Percentiles rank a stretch among this genome's conserved stretches.
These are phyloP conservation scores for Patella vulgata DNA, from an alignment of 1,140 invertebrate genomes.

Conservation along the genomic window DNA sequence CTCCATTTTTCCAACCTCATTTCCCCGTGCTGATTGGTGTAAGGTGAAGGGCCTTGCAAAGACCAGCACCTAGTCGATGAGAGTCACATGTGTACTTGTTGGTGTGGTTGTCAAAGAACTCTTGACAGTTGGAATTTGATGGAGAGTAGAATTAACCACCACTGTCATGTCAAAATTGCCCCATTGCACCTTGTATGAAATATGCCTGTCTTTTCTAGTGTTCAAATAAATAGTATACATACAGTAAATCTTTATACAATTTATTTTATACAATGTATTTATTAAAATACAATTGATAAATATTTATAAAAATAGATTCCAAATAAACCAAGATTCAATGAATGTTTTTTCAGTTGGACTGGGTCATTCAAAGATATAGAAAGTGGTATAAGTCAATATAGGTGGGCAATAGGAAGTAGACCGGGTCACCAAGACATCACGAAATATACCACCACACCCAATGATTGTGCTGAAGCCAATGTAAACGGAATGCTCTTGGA, in stretches of 20 bases:
- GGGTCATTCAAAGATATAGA: slow-evolving; percentile 39
- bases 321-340: background rate
- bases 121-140: no score
- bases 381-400: slow-evolving; percentile 35
- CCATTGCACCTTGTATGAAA: background rate
- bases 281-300: background rate
- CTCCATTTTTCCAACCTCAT: no score
- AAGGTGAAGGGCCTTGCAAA: no score
- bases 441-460: slow-evolving; percentile 7
- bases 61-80: no score
- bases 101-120: no score
- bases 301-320: background rate
- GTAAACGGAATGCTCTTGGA: slow-evolving; percentile 19
- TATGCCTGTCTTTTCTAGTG: background rate
- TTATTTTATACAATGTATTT: background rate
- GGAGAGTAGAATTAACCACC: no score
- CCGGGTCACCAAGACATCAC: slow-evolving; percentile 41
- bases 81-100: no score
- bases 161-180: background rate
- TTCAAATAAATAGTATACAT: background rate
- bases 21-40: no score
- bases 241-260: background rate
- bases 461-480: slow-evolving; percentile 29
- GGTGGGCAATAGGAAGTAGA: slow-evolving; percentile 37
- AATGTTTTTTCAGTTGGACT: slow-evolving; percentile 39